Base-by-base conservation (phyloP, 2,888 invertebrate genomes). In the Sylvicola cinctus region DNA sequence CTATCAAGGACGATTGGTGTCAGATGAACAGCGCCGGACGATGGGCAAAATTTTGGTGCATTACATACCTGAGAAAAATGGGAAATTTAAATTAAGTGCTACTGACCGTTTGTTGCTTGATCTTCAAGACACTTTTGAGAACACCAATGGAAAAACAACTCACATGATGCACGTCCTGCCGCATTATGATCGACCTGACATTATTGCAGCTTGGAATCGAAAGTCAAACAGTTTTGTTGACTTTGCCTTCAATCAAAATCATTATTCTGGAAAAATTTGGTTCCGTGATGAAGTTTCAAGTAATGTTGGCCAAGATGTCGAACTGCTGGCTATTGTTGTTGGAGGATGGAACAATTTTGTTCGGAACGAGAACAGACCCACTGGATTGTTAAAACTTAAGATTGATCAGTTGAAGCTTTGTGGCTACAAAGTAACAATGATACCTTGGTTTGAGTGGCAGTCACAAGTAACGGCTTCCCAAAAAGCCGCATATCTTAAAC, bases 171-270 rank as follows among this genome's bases (percentile, higher is more conserved):
- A 76, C 48, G 53, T 80, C 39, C 48, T 83, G 40, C 73, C 80
- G 7, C 77, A 81, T 45, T 72, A 66, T 47, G 60, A 66, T 42
- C 63, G 65, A 51, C 64, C 70, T 47, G 74, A 75, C 52, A 48
- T 75, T 17, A 55, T 77, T 13, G 46, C 74, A 35, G 70, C 70
- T 42, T 61, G 70, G 44, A 62, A 73, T 46, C 49, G 47, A 23
- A 44, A 51, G 20, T 65, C 65, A 10, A 55, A 53, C 3, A 55
- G 65, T 25, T 48, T 66, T 11, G 42, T 74, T 14, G 50, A 63
- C 14, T 49, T 70, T 26, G 52, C 55, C 10, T 41, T 53, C 8
- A 51, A 52, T 14, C 52, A 60, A 6, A 48, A 54, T 29, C 56
- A 62, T 41, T 51, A 61, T 31, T 63, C 65, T 45, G 74, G 72